A percentile compares a stretch with the other conserved stretches of the same genome.
These are phyloP conservation scores for Drosophila cardini DNA, from an alignment of 1,140 invertebrate genomes.

Conservation along the genomic window DNA sequence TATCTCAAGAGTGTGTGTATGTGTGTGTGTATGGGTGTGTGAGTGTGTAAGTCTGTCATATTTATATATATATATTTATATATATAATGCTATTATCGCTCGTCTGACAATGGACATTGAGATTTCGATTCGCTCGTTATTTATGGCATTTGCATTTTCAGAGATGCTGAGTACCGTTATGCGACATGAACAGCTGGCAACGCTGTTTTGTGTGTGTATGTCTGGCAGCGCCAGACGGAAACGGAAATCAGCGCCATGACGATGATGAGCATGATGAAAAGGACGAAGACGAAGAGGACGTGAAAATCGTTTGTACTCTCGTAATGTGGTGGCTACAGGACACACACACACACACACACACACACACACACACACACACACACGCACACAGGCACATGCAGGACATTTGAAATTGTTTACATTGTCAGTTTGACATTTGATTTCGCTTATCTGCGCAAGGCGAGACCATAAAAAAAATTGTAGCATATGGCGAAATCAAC, in stretches of 20 bases:
- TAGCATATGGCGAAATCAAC: slow-evolving; percentile 50
- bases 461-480: slow-evolving; percentile 62
- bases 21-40: no score
- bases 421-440: slow-evolving; percentile 76
- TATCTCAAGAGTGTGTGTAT: no score
- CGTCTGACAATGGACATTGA: slow-evolving; percentile 24
- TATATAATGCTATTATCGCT: slow-evolving; percentile 38
- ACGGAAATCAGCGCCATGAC: slow-evolving; percentile 46
- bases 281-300: background rate
- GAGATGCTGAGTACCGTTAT: slow-evolving; percentile 24
- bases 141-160: slow-evolving; percentile 45
- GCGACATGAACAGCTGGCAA: slow-evolving; percentile 40
- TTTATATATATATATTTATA: slow-evolving; percentile 4
- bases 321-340: slow-evolving; percentile 32
- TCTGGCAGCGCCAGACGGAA: slow-evolving; percentile 39
- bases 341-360: slow-evolving; percentile 16
- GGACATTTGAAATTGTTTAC: slow-evolving; percentile 71
- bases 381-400: slow-evolving; percentile 16
- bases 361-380: slow-evolving; percentile 7
- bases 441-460: slow-evolving; percentile 70
- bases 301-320: slow-evolving; percentile 9
- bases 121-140: slow-evolving; percentile 22
- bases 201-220: slow-evolving; percentile 46
- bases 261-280: slow-evolving; percentile 6
- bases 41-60: background rate